Percentiles rank a stretch among this genome's conserved stretches.
phyloP scores from a whole-genome alignment of 1,140 invertebrate species.

The Aphidius gifuensis region DNA sequence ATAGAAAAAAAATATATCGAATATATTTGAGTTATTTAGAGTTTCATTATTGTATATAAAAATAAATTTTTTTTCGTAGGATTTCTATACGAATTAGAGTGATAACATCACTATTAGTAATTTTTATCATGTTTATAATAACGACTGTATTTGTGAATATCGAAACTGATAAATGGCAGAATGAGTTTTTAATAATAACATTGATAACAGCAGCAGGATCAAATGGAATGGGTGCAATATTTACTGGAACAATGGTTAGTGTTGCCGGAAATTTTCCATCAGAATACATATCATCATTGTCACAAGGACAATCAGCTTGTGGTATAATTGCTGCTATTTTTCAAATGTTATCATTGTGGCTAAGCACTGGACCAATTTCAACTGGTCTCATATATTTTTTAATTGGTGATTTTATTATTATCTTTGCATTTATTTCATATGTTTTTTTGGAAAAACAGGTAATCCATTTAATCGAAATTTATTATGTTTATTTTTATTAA shows the following conservation, averaged over 20 bases:
- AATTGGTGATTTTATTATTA: conserved; percentile 72
- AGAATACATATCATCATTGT: conserved; percentile 81
- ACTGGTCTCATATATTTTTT: conserved; percentile 86
- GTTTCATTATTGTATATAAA: too few relatives aligned
- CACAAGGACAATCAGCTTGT: conserved; percentile 82
- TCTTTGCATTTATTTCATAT: conserved; percentile 70
- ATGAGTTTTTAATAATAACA: conserved; percentile 77
- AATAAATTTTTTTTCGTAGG: too few relatives aligned
- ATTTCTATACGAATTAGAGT: too few relatives aligned
- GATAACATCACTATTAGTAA: conserved; percentile 59
- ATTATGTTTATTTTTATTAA: too few relatives aligned
- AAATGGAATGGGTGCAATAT: conserved; percentile 72
- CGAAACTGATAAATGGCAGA: conserved; percentile 82
- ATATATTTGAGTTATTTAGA: too few relatives aligned
- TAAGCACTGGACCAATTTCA: conserved; percentile 72
- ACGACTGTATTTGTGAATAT: conserved; percentile 80
- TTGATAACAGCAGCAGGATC: conserved; percentile 66
- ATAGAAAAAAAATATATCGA: too few relatives aligned
- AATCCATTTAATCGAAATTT: conserved; percentile 36
- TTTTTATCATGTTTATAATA: conserved; percentile 81
- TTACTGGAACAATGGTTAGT: conserved; percentile 80
- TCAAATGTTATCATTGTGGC: conserved; percentile 75
- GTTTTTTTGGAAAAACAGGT: conserved; percentile 67
- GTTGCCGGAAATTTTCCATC: conserved; percentile 81
- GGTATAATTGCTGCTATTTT: conserved; percentile 84